These are phyloP conservation scores for Passer montanus DNA, from an alignment of 2,113 vertebrate species.

Conservation along the genomic window DNA sequence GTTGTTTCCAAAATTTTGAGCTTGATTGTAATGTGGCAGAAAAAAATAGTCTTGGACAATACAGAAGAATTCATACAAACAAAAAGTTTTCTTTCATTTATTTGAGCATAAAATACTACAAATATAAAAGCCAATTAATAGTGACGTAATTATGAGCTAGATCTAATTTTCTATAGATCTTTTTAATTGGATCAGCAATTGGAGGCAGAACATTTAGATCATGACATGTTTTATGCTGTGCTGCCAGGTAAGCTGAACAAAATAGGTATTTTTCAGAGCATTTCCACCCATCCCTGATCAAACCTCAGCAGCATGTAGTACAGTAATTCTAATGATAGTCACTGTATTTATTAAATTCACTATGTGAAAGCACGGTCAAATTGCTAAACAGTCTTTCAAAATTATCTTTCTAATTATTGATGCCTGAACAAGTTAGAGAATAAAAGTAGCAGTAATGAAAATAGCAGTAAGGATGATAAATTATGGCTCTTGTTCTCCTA, in stretches of 20 bases:
- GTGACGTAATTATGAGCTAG: background rate
- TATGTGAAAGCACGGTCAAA: background rate
- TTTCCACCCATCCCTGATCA: background rate
- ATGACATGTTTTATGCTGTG: background rate
- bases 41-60: background rate
- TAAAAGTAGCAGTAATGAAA: background rate
- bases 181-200: background rate
- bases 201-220: background rate
- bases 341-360: background rate
- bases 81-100: background rate
- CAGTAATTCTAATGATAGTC: background rate
- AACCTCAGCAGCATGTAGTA: background rate
- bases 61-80: background rate
- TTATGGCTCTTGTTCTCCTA: background rate
- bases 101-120: background rate
- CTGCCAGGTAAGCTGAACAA: background rate
- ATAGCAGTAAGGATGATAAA: background rate
- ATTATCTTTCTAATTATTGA: background rate
- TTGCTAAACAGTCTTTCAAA: background rate
- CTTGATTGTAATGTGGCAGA: constrained; percentile 21
- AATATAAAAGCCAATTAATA: background rate
- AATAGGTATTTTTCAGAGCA: background rate
- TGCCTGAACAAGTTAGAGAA: background rate
- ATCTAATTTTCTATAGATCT: background rate
- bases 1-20: constrained; percentile 63